A percentile compares a stretch with the other conserved stretches of the same genome.
phyloP scores from a whole-genome alignment of 2,113 vertebrate species.

The Bungarus multicinctus region DNA sequence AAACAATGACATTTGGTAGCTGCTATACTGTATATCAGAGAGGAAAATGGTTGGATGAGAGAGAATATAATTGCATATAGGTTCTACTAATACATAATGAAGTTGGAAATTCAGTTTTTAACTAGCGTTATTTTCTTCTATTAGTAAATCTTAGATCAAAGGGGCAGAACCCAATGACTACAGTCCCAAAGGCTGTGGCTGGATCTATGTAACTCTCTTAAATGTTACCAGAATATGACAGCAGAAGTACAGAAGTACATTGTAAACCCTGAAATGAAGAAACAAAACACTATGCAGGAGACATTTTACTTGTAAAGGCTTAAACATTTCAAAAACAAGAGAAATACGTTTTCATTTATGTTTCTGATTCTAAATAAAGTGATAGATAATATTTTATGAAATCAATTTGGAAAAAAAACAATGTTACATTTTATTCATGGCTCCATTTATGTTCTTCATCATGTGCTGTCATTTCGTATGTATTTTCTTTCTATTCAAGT shows the following conservation, averaged over 20 bases:
- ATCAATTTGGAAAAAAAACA: neutral
- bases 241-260: neutral
- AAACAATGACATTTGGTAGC: neutral
- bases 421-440: neutral
- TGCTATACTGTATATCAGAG: neutral
- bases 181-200: neutral
- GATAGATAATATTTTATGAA: neutral
- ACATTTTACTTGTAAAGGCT: neutral
- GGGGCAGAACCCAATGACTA: neutral
- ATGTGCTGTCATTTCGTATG: neutral
- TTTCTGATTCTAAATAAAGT: neutral
- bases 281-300: neutral
- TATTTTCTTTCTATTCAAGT: neutral
- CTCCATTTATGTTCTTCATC: neutral
- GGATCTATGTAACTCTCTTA: neutral
- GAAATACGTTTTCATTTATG: neutral
- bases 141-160: neutral
- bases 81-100: neutral
- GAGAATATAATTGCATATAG: neutral
- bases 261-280: neutral
- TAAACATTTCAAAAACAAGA: neutral
- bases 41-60: neutral
- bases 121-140: neutral
- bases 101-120: neutral
- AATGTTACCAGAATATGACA: neutral